Evolutionary conservation across 2,888 invertebrate species (phyloP), one percentile per base, ranked within the genome.

Genomic region (Eudemis profundana): DNA sequence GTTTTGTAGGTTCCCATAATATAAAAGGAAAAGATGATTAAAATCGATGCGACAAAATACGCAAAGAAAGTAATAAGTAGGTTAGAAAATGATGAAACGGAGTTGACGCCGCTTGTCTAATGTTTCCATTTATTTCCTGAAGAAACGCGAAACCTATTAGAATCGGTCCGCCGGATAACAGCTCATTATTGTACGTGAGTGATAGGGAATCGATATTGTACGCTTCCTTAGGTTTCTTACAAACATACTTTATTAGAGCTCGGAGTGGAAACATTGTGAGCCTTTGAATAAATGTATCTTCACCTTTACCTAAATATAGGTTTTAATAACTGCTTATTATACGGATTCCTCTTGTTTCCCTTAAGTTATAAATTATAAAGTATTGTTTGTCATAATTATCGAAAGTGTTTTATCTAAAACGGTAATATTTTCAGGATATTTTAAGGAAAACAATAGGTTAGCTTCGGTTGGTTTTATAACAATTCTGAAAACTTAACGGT

Each of bases 101-200:
- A 36, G 15, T 38, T 17, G 21, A 57, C 8, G 17, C n/a, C 44
- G 42, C 3, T n/a, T 23, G 19, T 57, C n/a, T 38, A 14, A 49
- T 40, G 19, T 50, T 57, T 17, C 49, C 49, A 29, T 50, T 60
- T 15, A 19, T 50, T 19, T 29, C 40, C 38, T 60, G 40, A 50
- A 60, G 49, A 50, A 49, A 40, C 36, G 49, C 29, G 40, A 15
- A 33, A 14, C 21, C 49, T 15, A 50, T 27, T 47, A 50, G 15
- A 96, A 77, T 97, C 42, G 54, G 27, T 56, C 56, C 17, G 97
- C 97, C 97, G 97, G 97, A 97, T 95, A 70, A 94, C 95, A 3
- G 93, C 94, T 2, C 94, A 94, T 2, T 97, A 94, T 82, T 93
- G 94, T 0, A 92, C 90, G 7, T 56, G 56, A 56, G 56, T 98